Base-by-base conservation (phyloP, 2,797 vertebrate species). In the Leontopithecus rosalia region DNA sequence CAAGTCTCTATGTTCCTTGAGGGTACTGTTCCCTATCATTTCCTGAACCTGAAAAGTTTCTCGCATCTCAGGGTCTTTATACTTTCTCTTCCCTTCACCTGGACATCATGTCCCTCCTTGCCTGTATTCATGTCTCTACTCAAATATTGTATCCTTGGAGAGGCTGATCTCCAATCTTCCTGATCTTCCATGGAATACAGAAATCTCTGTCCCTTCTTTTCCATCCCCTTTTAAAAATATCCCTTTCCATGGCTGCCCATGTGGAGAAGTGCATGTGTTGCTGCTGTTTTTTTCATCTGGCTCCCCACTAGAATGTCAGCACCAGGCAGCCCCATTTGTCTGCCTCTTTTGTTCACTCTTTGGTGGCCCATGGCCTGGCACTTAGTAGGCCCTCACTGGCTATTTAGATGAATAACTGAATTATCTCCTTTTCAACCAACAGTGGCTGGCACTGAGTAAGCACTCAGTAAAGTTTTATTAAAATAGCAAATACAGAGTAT, bases 361-460 rank as follows among this genome's bases (percentile, higher is more conserved):
- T 67, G 11, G 4, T 43, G 76, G 50, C 43, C 64, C 55, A 1
- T 39, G 28, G 3, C 28, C 81, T 57, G 10, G 26, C 64, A 95
- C 88, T 84, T 95, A 93, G 85, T 96, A 87, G 94, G 17, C 46
- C 46, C 72, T 95, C 92, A 50, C 0, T 73, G 39, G 77, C 43
- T 43, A 64, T 52, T 82, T 30, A 64, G 48, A 46, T 13, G 41
- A 82, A 79, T 36, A 1, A 30, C 13, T 55, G 50, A 36, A n/a
- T 85, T 70, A 7, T 22, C 20, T 48, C 28, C 43, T 88, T 88
- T 77, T 43, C 70, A 87, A 26, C 43, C 85, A 61, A 43, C 57
- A 8, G 50, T 80, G 79, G 26, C 92, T 88, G 86, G 50, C 86
- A 76, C 33, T 58, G 61, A 84, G n/a, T 33, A 75, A 94, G 72